Evolutionary conservation across 2,113 vertebrate species (phyloP).

Genomic region (Phalacrocorax pelagicus): DNA sequence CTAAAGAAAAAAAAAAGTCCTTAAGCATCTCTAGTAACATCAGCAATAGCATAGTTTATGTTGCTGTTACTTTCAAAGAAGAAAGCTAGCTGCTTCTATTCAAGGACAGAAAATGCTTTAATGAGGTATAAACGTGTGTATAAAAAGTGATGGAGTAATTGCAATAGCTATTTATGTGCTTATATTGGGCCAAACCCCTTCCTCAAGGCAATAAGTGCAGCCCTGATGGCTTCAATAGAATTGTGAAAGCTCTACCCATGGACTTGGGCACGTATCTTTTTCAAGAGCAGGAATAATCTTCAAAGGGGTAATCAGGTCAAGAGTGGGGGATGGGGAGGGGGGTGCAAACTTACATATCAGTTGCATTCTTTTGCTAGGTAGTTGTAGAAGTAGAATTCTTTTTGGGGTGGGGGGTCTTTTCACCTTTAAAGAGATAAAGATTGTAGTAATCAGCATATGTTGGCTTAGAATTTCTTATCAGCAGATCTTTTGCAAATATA

Average conservation of each 20-base stretch:
- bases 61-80: not conserved
- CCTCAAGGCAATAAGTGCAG: not conserved
- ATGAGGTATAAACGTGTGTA: not conserved
- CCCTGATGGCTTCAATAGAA: not conserved
- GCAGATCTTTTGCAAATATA: not conserved
- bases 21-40: not conserved
- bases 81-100: not conserved
- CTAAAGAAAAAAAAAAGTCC: not conserved
- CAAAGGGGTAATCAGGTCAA: not conserved
- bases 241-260: not conserved
- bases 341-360: not conserved
- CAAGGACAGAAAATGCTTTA: not conserved
- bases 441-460: not conserved
- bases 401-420: rapidly evolving
- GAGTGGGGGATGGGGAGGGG: not conserved
- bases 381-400: not conserved
- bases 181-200: not conserved
- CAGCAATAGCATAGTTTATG: not conserved
- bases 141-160: not conserved
- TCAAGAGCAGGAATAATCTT: not conserved
- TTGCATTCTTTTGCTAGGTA: not conserved
- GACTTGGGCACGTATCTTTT: not conserved
- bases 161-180: not conserved
- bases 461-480: not conserved
- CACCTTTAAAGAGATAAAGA: not conserved